phyloP scores from a whole-genome alignment of 2,797 vertebrate species.

The Pseudochirops corinnae region DNA sequence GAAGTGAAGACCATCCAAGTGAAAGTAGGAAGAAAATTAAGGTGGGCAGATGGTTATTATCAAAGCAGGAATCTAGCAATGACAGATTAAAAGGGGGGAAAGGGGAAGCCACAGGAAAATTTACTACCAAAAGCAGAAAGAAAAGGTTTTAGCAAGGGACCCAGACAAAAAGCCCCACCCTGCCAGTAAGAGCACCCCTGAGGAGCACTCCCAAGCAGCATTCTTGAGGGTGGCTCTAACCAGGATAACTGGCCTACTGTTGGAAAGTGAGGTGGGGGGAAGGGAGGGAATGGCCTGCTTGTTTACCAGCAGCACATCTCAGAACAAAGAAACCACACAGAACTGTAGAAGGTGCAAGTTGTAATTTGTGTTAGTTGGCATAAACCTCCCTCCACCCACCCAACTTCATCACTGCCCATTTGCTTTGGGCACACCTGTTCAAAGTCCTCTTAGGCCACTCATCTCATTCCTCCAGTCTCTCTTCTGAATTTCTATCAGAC shows the following conservation, averaged over 20 bases:
- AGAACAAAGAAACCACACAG: conserved; percentile 11
- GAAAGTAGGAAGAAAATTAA: conserved; percentile 34
- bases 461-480: not conserved
- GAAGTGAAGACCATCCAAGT: conserved; percentile 48
- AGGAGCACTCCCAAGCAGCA: not conserved
- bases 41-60: conserved; percentile 29
- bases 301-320: conserved; percentile 1
- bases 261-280: not conserved
- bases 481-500: not conserved
- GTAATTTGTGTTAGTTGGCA: not conserved
- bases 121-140: not conserved
- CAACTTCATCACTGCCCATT: not conserved
- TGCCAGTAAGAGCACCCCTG: not conserved
- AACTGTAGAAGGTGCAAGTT: not conserved
- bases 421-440: conserved; percentile 2
- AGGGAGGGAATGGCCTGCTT: not conserved
- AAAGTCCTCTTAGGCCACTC: not conserved
- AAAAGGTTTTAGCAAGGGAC: not conserved
- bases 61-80: conserved; percentile 31
- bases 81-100: conserved; percentile 2
- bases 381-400: not conserved
- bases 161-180: not conserved
- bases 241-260: not conserved
- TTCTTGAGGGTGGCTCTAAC: not conserved
- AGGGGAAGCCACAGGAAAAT: conserved; percentile 3